Evolutionary conservation across 2,797 vertebrate species (phyloP).

Genomic region (Eulemur albifrons): DNA sequence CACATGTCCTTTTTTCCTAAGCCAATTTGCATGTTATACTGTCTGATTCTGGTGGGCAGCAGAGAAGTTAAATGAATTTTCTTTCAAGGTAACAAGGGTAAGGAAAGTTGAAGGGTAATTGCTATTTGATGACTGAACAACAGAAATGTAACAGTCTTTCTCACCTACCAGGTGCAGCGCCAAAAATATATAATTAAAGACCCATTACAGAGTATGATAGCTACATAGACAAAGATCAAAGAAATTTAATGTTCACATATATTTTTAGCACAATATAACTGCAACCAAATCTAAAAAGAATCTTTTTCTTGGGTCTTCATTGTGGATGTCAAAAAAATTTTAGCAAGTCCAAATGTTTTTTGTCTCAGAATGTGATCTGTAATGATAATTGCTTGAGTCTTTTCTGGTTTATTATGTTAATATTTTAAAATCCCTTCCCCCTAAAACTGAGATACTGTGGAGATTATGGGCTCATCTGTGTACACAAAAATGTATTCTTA

Average conservation of each 20-base stretch:
- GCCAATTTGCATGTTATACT: not conserved
- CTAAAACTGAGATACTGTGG: not conserved
- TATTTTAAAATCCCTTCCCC: not conserved
- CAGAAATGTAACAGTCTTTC: slow-evolving; percentile 43
- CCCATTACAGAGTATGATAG: slow-evolving; percentile 26
- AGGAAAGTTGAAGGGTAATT: slow-evolving; percentile 53
- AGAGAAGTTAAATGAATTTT: slow-evolving; percentile 39
- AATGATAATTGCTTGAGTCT: not conserved
- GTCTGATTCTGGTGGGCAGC: not conserved
- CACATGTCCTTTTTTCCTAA: not conserved
- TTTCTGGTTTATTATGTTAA: not conserved
- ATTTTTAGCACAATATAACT: slow-evolving; percentile 29
- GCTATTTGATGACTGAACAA: slow-evolving; percentile 43
- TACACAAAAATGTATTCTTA: not conserved
- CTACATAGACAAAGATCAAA: slow-evolving; percentile 37
- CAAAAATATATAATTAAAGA: slow-evolving; percentile 46
- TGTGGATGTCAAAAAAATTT: not conserved
- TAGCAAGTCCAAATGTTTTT: not conserved
- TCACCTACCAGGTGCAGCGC: not conserved
- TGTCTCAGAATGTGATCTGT: not conserved
- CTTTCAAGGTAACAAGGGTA: not conserved
- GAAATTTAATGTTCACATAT: not conserved
- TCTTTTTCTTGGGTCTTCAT: not conserved
- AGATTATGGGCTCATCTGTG: not conserved
- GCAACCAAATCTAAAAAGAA: not conserved